phyloP scores from a whole-genome alignment of 1,140 invertebrate genomes.

The Drosophila suzukii region DNA sequence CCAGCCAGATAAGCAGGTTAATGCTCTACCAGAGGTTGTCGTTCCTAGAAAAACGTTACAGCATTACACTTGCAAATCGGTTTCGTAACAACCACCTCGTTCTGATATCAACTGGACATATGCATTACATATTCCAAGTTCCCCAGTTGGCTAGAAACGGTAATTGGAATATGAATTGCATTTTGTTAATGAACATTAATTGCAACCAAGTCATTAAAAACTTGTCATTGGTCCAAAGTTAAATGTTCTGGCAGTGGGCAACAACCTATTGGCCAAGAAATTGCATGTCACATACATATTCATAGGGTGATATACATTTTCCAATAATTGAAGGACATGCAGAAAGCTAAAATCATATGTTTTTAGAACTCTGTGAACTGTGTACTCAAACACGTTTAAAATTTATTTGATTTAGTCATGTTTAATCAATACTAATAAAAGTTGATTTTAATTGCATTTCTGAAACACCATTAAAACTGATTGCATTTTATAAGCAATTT shows the following conservation, averaged over 20 bases:
- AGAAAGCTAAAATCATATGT: too few relatives aligned
- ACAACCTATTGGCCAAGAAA: constrained; percentile 14
- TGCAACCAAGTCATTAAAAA: constrained; percentile 23
- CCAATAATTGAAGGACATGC: background rate
- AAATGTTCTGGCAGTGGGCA: constrained; percentile 13
- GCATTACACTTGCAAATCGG: constrained; percentile 30
- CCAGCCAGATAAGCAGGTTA: constrained; percentile 46
- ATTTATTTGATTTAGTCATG: background rate
- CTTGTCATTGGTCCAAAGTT: constrained; percentile 3
- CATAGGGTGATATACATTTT: background rate
- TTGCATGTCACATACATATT: constrained; percentile 1
- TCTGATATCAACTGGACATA: constrained; percentile 8
- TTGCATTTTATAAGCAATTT: background rate
- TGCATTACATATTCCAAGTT: constrained; percentile 11
- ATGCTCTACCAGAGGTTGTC: constrained; percentile 34
- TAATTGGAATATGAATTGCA: constrained; percentile 41
- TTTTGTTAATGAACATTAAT: constrained; percentile 41
- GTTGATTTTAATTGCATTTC: background rate
- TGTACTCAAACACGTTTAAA: too few relatives aligned
- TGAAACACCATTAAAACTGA: too few relatives aligned
- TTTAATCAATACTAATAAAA: background rate
- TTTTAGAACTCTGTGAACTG: too few relatives aligned
- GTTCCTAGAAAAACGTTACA: constrained; percentile 21
- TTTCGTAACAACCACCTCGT: constrained; percentile 12
- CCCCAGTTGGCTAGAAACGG: constrained; percentile 9